These are phyloP conservation scores for Siphamia tubifer DNA, from an alignment of 2,113 vertebrate species.

Conservation along the genomic window DNA sequence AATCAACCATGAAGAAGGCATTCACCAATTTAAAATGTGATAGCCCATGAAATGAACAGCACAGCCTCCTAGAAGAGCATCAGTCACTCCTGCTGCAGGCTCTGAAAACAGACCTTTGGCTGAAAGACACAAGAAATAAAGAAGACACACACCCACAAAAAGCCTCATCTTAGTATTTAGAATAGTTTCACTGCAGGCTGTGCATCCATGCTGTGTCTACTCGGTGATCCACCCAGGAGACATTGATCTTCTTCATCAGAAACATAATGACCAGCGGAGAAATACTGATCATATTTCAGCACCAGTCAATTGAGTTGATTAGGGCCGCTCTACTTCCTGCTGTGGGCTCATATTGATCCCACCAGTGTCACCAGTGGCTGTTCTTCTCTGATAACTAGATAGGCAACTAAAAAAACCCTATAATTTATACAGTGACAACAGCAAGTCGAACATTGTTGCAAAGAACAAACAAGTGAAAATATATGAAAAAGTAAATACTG, in stretches of 20 bases:
- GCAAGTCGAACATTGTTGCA: conserved; percentile 18
- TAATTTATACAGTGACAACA: conserved; percentile 43
- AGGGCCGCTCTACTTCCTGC: conserved; percentile 72
- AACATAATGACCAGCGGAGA: conserved; percentile 78
- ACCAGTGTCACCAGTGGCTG: conserved; percentile 61
- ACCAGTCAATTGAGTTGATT: conserved; percentile 76
- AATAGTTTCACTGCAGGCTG: conserved; percentile 58
- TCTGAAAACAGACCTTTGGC: conserved; percentile 51
- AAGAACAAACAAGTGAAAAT: conserved; percentile 34
- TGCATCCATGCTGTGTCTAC: conserved; percentile 61
- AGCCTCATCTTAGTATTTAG: conserved; percentile 77
- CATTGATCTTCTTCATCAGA: conserved; percentile 80
- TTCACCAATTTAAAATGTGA: conserved; percentile 82
- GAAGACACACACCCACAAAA: conserved; percentile 10
- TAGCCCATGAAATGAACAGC: conserved; percentile 82
- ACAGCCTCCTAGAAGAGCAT: conserved; percentile 61
- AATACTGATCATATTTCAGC: conserved; percentile 80
- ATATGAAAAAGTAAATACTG: conserved; percentile 11
- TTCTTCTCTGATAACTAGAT: conserved; percentile 65
- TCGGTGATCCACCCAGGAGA: conserved; percentile 69
- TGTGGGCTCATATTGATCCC: conserved; percentile 69
- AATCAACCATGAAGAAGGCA: conserved; percentile 81
- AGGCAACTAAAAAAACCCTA: conserved; percentile 52
- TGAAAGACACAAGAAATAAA: conserved; percentile 5
- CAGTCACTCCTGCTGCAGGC: conserved; percentile 65